These are phyloP conservation scores for Stomatorhinus ivindoensis DNA, from an alignment of 2,113 vertebrate genomes.

Conservation along the genomic window DNA sequence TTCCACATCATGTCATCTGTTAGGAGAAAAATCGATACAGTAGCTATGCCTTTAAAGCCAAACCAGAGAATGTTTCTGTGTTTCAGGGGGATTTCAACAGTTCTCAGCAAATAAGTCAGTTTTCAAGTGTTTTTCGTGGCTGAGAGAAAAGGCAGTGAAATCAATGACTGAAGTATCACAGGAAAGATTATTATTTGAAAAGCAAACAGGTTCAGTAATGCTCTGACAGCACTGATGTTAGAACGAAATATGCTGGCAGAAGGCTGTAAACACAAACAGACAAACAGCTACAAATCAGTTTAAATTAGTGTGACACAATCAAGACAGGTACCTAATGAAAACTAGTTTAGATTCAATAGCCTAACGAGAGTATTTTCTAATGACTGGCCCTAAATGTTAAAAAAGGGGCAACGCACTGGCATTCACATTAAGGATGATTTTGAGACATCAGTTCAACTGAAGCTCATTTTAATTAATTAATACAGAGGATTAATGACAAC, in stretches of 20 bases:
- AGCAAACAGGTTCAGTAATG: not conserved
- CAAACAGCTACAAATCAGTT: not conserved
- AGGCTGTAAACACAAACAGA: not conserved
- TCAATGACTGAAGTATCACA: not conserved
- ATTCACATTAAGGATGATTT: not conserved
- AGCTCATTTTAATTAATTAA: no score
- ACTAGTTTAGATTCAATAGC: not conserved
- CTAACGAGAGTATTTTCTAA: not conserved
- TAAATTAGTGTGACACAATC: not conserved
- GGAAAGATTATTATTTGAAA: not conserved
- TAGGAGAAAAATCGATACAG: not conserved
- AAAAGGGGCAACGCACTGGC: not conserved
- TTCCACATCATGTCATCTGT: not conserved
- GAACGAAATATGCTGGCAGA: not conserved
- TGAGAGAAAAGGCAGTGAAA: not conserved
- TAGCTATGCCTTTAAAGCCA: not conserved
- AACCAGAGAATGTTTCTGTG: not conserved
- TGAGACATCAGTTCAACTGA: not conserved
- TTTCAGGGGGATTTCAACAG: not conserved
- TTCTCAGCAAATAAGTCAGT: not conserved
- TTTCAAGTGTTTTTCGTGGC: not conserved
- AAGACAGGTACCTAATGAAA: not conserved
- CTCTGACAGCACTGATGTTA: not conserved
- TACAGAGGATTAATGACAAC: no score
- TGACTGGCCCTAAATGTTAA: not conserved